These are phyloP conservation scores for Anticlea derivata DNA, from an alignment of 2,888 invertebrate genomes.

Conservation along the genomic window DNA sequence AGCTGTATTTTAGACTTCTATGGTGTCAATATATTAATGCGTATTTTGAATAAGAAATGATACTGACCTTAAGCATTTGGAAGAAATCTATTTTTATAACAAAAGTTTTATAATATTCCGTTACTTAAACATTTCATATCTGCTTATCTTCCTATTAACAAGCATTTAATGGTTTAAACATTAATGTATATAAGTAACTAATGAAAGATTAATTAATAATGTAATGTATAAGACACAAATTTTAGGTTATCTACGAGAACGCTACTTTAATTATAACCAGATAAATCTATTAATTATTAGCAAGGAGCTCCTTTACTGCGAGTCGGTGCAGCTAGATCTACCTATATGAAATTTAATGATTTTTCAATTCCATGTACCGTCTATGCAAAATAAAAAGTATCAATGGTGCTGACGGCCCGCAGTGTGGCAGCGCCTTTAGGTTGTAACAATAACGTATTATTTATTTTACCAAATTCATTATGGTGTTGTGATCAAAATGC, in stretches of 20 bases:
- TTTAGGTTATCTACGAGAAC: background rate
- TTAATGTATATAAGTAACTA: background rate
- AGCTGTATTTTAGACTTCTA: background rate
- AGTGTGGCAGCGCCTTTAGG: no score
- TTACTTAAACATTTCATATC: slow-evolving; percentile 4
- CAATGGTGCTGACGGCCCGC: no score
- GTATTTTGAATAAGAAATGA: slow-evolving; percentile 14
- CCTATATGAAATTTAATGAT: no score
- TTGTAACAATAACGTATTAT: background rate
- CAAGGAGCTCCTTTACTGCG: no score
- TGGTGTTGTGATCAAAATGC: slow-evolving; percentile 4
- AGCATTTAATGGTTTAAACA: slow-evolving; percentile 4
- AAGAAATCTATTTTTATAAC: slow-evolving; percentile 20
- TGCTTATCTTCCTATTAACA: slow-evolving; percentile 14
- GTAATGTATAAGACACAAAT: slow-evolving; percentile 3
- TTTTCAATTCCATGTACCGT: no score
- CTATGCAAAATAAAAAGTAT: no score
- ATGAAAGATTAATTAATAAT: background rate
- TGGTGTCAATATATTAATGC: background rate
- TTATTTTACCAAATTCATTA: slow-evolving; percentile 3
- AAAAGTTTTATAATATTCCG: slow-evolving; percentile 14
- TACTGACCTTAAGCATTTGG: slow-evolving; percentile 14
- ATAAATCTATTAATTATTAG: no score
- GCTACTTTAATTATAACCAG: no score
- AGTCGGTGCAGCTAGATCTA: no score